Percentiles rank a stretch among this genome's conserved stretches.
phyloP scores from a whole-genome alignment of 2,113 vertebrate species.

The Marmota monax region DNA sequence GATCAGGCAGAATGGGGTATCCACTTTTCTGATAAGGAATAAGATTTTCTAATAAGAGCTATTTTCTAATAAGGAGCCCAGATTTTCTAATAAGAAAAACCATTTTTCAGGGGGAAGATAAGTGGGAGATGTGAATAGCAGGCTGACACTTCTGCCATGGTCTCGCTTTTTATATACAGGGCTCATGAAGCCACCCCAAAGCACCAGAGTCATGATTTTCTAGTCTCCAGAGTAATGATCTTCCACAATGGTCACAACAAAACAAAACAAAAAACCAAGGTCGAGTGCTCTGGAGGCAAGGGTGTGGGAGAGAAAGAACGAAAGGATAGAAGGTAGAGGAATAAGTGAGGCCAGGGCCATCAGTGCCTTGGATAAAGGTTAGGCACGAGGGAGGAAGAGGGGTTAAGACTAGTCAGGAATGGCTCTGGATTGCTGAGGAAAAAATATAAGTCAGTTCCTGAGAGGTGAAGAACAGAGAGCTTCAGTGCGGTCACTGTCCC shows the following conservation, averaged over 20 bases:
- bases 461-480: conserved; percentile 50
- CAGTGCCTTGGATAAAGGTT: background rate
- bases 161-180: background rate
- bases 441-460: conserved; percentile 56
- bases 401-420: background rate
- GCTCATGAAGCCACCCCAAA: background rate
- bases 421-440: conserved; percentile 18
- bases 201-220: background rate
- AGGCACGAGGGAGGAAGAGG: background rate
- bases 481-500: conserved; percentile 54
- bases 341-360: background rate
- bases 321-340: background rate
- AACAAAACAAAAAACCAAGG: background rate
- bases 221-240: background rate
- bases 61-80: background rate
- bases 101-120: background rate
- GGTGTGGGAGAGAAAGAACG: too few species aligned
- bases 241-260: background rate
- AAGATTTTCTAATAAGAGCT: background rate
- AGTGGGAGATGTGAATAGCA: background rate
- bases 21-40: background rate
- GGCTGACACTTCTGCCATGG: background rate
- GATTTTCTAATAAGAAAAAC: background rate
- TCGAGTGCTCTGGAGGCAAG: background rate
- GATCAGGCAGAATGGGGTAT: background rate